Evolutionary conservation across 2,888 invertebrate genomes (phyloP), one percentile per base, ranked within the genome.

Genomic region (Acheta domesticus): DNA sequence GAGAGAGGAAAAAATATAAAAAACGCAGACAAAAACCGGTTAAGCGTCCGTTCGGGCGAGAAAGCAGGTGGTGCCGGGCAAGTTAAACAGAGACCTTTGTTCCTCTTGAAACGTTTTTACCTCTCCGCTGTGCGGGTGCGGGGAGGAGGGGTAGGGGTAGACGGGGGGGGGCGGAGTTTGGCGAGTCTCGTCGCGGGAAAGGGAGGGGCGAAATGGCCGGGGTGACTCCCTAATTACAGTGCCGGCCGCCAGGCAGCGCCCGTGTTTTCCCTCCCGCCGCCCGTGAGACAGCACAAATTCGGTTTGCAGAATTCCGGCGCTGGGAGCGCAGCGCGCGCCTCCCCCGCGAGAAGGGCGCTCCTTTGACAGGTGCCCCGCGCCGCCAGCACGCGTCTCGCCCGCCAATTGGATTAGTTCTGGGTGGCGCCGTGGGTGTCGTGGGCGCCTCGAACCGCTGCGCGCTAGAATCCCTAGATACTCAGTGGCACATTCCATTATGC

Each of bases 21-120:
- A 62, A 62, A 62, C 14, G 62, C 16, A 62, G 16, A 62, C 62
- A 62, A 62, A 62, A 62, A 62, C 62, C 62, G n/a, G 62, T 62
- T 62, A 62, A 62, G 62, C 62, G 62, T 62, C n/a, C 62, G 11
- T 62, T 62, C n/a, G 62, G 62, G 62, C 62, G 62, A 2, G 62
- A 62, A 62, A 62, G 62, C 62, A 62, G 62, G 62, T 62, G 62
- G 62, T 62, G 62, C 62, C 62, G 16, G n/a, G 62, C 62, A 62
- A 62, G 62, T 62, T 62, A 62, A 62, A 62, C 62, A 62, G 62
- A 62, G 62, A 62, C 14, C 62, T 62, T 62, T 62, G 62, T 62
- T 62, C 62, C 62, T 62, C 62, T 14, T n/a, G 16, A 62, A 62
- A 62, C 14, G 62, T 62, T 62, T 62, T 62, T 62, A 19, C 62